Evolutionary conservation across 2,888 invertebrate species (phyloP), one percentile per base, ranked within the genome.

Genomic region (Thereva nobilitata): DNA sequence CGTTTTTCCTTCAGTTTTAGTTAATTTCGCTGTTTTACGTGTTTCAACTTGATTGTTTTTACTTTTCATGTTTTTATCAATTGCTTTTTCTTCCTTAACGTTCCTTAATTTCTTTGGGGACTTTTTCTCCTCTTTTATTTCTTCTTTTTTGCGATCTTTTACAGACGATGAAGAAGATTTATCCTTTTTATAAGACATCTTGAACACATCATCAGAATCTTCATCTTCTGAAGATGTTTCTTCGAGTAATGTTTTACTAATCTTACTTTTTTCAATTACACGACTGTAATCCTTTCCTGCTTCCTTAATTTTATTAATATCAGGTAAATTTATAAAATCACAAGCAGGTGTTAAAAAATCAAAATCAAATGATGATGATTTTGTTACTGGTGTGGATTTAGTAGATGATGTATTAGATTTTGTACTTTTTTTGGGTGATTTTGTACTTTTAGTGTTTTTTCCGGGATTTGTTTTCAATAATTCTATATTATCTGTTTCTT

Each of bases 311-410:
- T 57, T 49, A 34, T 56, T 41, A 5, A 38, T 4, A 44, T 56
- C 37, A 4, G 67, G 69, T 41, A 67, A 38, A 23, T 67, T 64
- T 10, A 69, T n/a, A 38, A 41, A 50, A 35, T 42, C 64, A 44
- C 53, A 57, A 37, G 47, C 4, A 7, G 66, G 69, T 42, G 69
- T 69, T 37, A 35, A 52, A n/a, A 37, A 38, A 52, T 37, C 37
- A 52, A 52, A 52, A 52, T 52, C n/a, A 37, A 52, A 38, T 38
- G 4, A 12, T 54, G 40, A 41, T 41, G 35, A 10, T n/a, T 4
- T 10, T 12, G 1, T 4, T 37, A 37, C 5, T 4, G 35, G 38
- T 53, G n/a, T 10, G 2, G 23, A 23, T 23, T 23, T 23, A 23
- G 23, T 23, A 23, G 23, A 23, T 23, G 23, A 23, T 23, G 23